Evolutionary conservation across 2,113 vertebrate species (phyloP), one percentile per base, ranked within the genome.

Genomic region (Symphodus melops): DNA sequence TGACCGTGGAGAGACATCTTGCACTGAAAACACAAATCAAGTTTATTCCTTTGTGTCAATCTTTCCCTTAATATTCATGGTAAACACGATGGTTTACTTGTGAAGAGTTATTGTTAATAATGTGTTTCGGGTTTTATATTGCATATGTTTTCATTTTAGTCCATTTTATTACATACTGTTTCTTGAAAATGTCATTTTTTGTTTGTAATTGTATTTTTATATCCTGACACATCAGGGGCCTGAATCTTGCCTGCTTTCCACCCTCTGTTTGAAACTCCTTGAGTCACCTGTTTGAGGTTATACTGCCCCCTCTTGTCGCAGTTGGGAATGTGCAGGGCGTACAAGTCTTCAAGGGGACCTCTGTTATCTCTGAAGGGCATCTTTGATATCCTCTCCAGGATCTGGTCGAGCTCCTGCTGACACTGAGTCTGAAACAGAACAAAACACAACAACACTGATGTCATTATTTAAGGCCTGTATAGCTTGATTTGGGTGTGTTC

Each of bases 1-100:
- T 98, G 96, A 60, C 98, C 98, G 0, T 98, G 97, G 83, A 98
- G 93, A 1, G 97, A 99, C 96, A 98, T 99, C 95, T 98, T 98
- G 90, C 98, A 99, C 98, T 99, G 92, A 41, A 68, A 89, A 94
- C 12, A 79, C 8, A 82, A 7, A 6, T 39, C 8, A 14, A 19
- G 14, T 20, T 58, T 14, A 33, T 69, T 58, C 42, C 12, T n/a
- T n/a, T 60, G 36, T 17, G 36, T 6, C 11, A 41, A 1, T 41
- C 5, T 46, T 46, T 39, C 8, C 5, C 1, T 16, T 3, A 11
- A 11, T 42, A 16, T 41, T 19, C 39, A 41, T 41, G 11, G 39
- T 1, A n/a, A n/a, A n/a, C n/a, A n/a, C n/a, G 10, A 33, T 33
- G 1, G 9, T 10, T 41, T 11, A 8, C 2, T 72, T 54, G 19